Conservation (phyloP, 2,113 vertebrate genomes). For the Lagopus muta region DNA sequence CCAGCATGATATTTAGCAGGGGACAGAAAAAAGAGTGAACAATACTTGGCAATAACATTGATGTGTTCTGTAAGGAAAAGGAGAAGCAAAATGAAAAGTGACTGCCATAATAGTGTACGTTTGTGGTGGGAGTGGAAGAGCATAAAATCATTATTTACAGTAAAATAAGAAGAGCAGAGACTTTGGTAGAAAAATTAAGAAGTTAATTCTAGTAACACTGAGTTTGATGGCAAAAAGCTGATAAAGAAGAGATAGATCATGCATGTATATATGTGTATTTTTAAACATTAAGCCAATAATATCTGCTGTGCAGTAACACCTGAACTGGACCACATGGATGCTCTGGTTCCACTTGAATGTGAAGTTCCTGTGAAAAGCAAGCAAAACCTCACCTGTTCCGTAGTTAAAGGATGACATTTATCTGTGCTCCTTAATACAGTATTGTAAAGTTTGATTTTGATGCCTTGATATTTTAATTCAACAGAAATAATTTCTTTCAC, state of each 20-base stretch:
- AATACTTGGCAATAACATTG: background rate
- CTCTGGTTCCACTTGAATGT: background rate
- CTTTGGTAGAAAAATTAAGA: background rate
- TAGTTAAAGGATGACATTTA: background rate
- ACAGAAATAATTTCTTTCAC: background rate
- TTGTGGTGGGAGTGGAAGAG: background rate
- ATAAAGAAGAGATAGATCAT: background rate
- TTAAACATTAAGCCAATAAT: background rate
- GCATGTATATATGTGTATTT: background rate
- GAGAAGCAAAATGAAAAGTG: background rate
- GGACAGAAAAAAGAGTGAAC: background rate
- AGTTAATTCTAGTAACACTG: background rate
- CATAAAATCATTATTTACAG: background rate
- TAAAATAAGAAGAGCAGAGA: background rate
- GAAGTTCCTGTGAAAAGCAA: background rate
- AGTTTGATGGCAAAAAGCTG: background rate
- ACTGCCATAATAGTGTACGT: background rate
- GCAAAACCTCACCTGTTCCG: background rate
- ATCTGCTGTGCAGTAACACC: background rate
- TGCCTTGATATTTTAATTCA: background rate
- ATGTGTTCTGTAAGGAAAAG: background rate
- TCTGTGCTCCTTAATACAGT: background rate
- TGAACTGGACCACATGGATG: background rate
- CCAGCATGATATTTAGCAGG: background rate
- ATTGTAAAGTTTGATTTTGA: background rate